phyloP scores from a whole-genome alignment of 2,888 invertebrate genomes.

The Plebejus argus region DNA sequence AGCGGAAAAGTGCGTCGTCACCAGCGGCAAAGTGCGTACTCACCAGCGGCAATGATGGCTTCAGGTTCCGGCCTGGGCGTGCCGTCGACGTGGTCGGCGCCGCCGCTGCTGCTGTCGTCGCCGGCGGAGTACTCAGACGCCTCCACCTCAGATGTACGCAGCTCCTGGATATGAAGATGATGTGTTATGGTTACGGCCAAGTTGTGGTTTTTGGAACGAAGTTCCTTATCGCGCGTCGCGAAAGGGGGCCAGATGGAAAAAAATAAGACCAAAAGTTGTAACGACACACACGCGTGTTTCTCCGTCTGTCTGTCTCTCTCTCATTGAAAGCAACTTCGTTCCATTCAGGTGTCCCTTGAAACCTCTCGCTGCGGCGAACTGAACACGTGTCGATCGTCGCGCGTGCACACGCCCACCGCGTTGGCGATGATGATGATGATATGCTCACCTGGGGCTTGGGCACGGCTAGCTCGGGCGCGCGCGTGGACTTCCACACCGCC shows the following conservation, averaged over 20 bases:
- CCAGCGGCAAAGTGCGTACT: no score
- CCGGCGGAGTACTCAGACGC: conserved; percentile 75
- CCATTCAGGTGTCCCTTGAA: no score
- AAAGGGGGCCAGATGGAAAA: no score
- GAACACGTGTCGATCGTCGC: conserved; percentile 92
- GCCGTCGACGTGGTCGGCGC: conserved; percentile 58
- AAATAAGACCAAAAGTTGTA: no score
- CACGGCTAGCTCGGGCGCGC: conserved; percentile 66
- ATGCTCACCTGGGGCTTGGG: conserved; percentile 63
- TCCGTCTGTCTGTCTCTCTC: no score
- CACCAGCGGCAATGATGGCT: conserved; percentile 61
- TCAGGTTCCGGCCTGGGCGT: conserved; percentile 59
- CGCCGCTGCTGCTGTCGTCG: conserved; percentile 83
- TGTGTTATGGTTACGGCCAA: no score
- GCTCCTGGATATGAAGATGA: conserved; percentile 54
- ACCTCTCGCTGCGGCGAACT: conserved; percentile 83
- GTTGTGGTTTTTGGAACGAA: no score
- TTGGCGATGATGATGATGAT: conserved; percentile 91
- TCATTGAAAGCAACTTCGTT: no score
- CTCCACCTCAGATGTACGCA: conserved; percentile 66
- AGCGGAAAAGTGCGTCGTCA: no score
- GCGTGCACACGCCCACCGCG: conserved; percentile 94
- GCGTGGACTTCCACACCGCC: conserved; percentile 89
- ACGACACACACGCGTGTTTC: no score
- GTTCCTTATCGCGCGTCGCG: no score